phyloP scores from a whole-genome alignment of 2,797 vertebrate species.

The Octomys mimax region DNA sequence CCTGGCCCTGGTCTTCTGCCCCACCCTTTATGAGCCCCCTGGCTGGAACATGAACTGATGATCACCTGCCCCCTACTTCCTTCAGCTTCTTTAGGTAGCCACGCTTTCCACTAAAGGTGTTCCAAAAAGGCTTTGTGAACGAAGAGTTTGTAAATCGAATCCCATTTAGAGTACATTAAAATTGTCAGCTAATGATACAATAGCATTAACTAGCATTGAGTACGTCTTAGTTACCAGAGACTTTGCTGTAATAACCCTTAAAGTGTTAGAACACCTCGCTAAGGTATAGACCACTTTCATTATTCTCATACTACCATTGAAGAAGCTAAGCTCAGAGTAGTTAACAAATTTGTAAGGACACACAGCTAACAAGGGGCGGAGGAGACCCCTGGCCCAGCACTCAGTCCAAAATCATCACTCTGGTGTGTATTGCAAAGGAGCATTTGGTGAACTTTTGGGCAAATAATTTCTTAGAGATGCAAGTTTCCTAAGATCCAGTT shows the following conservation, averaged over 20 bases:
- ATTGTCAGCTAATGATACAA: slow-evolving; percentile 9
- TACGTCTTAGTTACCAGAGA: background rate
- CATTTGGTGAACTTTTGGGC: background rate
- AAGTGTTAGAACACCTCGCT: background rate
- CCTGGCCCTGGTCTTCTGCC: background rate
- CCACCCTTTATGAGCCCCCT: accelerated
- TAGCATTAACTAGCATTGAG: background rate
- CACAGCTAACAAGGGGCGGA: background rate
- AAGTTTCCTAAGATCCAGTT: background rate
- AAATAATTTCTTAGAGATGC: background rate
- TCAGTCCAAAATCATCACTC: background rate
- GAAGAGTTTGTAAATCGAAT: slow-evolving; percentile 35
- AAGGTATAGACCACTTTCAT: background rate
- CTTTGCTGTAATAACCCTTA: background rate
- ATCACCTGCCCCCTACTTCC: accelerated
- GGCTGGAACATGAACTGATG: background rate
- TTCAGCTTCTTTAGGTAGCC: background rate
- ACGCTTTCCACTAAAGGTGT: background rate
- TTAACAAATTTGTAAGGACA: slow-evolving; percentile 5
- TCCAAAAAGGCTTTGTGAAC: slow-evolving; percentile 28
- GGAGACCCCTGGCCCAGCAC: background rate
- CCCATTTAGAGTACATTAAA: slow-evolving; percentile 42
- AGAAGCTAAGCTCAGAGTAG: slow-evolving; percentile 36
- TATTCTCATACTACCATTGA: background rate
- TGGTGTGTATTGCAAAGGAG: background rate